Evolutionary conservation across 2,113 vertebrate genomes (phyloP).

Genomic region (Gavia stellata): DNA sequence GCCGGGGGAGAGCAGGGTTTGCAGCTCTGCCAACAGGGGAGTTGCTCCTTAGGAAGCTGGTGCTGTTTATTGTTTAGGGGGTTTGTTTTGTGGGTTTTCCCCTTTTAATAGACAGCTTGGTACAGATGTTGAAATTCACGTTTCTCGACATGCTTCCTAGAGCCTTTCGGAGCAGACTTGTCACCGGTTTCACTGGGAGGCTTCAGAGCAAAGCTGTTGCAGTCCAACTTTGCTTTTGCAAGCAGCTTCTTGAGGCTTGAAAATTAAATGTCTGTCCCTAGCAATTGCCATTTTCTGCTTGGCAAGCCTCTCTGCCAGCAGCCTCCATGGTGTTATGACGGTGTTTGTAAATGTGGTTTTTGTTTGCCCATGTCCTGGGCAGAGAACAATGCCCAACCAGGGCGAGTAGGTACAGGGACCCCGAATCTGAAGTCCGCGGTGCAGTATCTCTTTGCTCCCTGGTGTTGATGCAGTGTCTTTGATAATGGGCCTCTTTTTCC

Average conservation of each 20-base stretch:
- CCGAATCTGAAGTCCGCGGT: accelerated
- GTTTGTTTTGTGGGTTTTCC: not conserved
- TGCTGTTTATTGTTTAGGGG: not conserved
- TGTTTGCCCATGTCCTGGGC: not conserved
- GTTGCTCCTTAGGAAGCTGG: not conserved
- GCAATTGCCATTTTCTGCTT: not conserved
- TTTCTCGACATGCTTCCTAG: not conserved
- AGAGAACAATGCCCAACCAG: not conserved
- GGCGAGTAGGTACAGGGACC: not conserved
- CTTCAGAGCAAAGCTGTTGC: not conserved
- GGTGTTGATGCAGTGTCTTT: not conserved
- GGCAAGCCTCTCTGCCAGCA: not conserved
- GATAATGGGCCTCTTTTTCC: not conserved
- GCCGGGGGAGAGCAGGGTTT: accelerated
- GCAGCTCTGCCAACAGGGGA: not conserved
- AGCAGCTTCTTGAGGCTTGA: not conserved
- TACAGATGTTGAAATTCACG: not conserved
- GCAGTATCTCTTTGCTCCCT: not conserved
- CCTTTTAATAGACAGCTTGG: not conserved
- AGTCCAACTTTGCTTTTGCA: not conserved
- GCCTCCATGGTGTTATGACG: not conserved
- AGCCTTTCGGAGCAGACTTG: not conserved
- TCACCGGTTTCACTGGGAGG: not conserved
- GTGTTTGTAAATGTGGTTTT: not conserved
- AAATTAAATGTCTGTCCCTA: not conserved